Evolutionary conservation across 2,113 vertebrate species (phyloP).

Genomic region (Egretta garzetta): DNA sequence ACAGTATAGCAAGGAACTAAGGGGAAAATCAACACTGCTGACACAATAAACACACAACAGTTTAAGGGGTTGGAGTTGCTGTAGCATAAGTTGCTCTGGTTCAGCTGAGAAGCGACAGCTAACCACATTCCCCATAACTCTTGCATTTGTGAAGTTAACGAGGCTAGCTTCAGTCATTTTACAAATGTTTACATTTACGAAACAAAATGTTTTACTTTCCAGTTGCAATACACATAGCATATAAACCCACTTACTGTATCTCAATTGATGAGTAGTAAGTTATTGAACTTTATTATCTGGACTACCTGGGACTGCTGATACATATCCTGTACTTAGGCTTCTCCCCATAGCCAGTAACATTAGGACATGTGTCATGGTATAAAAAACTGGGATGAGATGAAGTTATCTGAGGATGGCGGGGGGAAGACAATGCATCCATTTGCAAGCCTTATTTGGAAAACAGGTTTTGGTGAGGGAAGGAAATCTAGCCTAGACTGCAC

Average conservation of each 20-base stretch:
- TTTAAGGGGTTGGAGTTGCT: neutral
- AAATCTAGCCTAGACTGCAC: neutral
- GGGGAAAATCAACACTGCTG: neutral
- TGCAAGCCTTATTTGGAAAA: neutral
- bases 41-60: neutral
- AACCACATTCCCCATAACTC: neutral
- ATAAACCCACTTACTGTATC: neutral
- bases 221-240: neutral
- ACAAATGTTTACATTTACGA: neutral
- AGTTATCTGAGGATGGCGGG: neutral
- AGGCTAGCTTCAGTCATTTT: neutral
- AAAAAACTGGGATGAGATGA: neutral
- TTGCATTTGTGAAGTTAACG: neutral
- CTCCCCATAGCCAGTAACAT: neutral
- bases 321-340: neutral
- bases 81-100: neutral
- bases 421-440: neutral
- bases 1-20: neutral
- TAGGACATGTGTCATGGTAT: neutral
- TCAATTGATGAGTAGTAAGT: fast-evolving
- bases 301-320: neutral
- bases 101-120: neutral
- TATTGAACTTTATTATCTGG: neutral
- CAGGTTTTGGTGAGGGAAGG: neutral
- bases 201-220: neutral